Conservation (phyloP, 2,113 vertebrate genomes). For the Scomber colias region DNA sequence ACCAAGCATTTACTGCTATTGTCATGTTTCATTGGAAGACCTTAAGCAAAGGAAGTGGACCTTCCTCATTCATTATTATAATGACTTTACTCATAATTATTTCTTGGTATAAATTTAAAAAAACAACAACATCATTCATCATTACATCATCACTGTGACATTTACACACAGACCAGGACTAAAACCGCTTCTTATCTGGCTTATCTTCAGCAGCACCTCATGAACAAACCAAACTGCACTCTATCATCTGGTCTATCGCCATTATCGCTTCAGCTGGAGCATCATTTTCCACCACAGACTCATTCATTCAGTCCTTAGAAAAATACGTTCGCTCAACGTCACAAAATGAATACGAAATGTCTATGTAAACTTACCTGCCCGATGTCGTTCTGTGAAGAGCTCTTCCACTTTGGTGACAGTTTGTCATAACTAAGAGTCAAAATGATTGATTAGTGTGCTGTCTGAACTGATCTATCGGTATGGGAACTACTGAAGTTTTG, state of each 20-base stretch:
- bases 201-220: too few relatives aligned
- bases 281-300: neutral
- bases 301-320: slow-evolving; percentile 13
- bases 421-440: neutral
- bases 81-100: neutral
- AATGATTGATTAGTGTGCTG: too few relatives aligned
- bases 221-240: neutral
- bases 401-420: neutral
- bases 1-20: neutral
- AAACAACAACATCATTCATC: neutral
- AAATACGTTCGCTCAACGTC: neutral
- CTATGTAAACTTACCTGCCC: slow-evolving; percentile 14
- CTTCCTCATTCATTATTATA: neutral
- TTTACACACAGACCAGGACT: neutral
- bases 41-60: neutral
- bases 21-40: neutral
- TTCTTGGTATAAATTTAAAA: neutral
- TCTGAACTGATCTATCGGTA: slow-evolving; percentile 6
- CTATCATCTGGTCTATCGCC: neutral
- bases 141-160: neutral
- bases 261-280: neutral
- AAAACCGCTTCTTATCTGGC: neutral
- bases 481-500: too few relatives aligned
- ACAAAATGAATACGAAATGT: neutral
- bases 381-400: neutral